Evolutionary conservation across 92 coral and sea anemone species (phyloP).

Genomic region (Zoanthus gigantus): DNA sequence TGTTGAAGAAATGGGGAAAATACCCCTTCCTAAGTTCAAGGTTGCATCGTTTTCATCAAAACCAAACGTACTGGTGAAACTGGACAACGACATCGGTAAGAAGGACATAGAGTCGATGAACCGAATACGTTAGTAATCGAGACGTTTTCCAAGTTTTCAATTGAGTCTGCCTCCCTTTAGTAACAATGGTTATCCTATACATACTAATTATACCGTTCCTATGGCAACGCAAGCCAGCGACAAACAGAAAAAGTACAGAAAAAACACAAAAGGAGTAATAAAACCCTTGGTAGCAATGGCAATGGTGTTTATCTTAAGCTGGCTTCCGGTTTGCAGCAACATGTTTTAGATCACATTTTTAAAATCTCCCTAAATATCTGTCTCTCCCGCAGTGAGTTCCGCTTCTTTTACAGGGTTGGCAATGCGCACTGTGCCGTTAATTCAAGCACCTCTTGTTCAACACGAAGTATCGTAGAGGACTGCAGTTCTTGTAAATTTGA

Average conservation of each 20-base stretch:
- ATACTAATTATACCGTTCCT: slow-evolving; percentile 4
- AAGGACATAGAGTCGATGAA: not conserved
- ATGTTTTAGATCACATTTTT: slow-evolving; percentile 29
- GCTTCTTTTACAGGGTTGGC: slow-evolving; percentile 24
- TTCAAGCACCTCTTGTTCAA: slow-evolving; percentile 16
- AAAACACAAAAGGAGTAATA: not conserved
- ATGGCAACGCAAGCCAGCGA: slow-evolving; percentile 21
- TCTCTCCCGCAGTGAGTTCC: slow-evolving; percentile 18
- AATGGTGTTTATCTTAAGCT: slow-evolving; percentile 20
- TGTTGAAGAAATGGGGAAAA: too few relatives aligned
- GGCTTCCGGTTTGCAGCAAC: slow-evolving; percentile 23
- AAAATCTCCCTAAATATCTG: not conserved
- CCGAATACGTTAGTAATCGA: not conserved
- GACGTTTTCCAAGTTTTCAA: not conserved
- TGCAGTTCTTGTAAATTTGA: not conserved
- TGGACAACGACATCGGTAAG: not conserved
- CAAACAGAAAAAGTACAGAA: slow-evolving; percentile 1
- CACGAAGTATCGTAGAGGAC: slow-evolving; percentile 12
- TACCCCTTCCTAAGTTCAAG: too few relatives aligned
- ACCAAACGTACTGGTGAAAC: not conserved
- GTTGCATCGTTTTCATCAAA: not conserved
- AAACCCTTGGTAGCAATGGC: slow-evolving; percentile 16
- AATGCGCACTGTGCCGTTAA: slow-evolving; percentile 34
- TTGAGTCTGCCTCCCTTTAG: slow-evolving; percentile 7
- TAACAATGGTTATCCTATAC: slow-evolving; percentile 2